phyloP scores from a whole-genome alignment of 2,888 invertebrate genomes.

The Gibbula magus region DNA sequence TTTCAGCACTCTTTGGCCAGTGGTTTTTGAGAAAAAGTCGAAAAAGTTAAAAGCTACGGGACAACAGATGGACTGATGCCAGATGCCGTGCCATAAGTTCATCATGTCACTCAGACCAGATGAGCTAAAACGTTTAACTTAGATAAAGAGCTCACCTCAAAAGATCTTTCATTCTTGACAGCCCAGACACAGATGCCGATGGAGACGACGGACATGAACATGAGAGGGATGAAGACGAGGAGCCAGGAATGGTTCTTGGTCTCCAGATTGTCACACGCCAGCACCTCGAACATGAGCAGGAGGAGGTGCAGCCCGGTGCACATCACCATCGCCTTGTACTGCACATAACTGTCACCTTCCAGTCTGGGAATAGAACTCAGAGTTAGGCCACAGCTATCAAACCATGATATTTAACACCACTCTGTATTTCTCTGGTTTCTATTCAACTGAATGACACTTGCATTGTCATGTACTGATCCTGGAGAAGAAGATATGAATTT shows the following conservation, averaged over 20 bases:
- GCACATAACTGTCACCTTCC: slow-evolving; percentile 96
- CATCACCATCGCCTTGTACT: slow-evolving; percentile 98
- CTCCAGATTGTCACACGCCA: slow-evolving; percentile 96
- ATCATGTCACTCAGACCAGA: too few species aligned
- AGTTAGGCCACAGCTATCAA: not conserved
- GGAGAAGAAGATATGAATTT: too few species aligned
- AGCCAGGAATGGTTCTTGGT: slow-evolving; percentile 81
- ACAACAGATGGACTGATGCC: too few species aligned
- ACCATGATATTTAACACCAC: not conserved
- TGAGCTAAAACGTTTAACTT: too few species aligned
- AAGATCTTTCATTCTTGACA: slow-evolving; percentile 96
- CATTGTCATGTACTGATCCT: too few species aligned
- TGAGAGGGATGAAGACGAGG: slow-evolving; percentile 90
- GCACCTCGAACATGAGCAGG: slow-evolving; percentile 94
- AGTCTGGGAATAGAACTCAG: slow-evolving; percentile 79
- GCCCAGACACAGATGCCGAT: slow-evolving; percentile 99
- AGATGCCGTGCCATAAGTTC: too few species aligned
- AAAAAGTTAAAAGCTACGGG: too few species aligned
- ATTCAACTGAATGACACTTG: too few species aligned
- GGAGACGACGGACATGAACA: slow-evolving; percentile 96
- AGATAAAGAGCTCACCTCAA: slow-evolving; percentile 83
- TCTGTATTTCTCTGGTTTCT: too few species aligned
- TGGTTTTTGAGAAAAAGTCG: too few species aligned
- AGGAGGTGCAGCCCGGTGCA: slow-evolving; percentile 95
- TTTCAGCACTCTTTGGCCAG: too few species aligned